Evolutionary conservation across 2,888 invertebrate genomes (phyloP), one percentile per base, ranked within the genome.

Genomic region (Psylliodes chrysocephalus): DNA sequence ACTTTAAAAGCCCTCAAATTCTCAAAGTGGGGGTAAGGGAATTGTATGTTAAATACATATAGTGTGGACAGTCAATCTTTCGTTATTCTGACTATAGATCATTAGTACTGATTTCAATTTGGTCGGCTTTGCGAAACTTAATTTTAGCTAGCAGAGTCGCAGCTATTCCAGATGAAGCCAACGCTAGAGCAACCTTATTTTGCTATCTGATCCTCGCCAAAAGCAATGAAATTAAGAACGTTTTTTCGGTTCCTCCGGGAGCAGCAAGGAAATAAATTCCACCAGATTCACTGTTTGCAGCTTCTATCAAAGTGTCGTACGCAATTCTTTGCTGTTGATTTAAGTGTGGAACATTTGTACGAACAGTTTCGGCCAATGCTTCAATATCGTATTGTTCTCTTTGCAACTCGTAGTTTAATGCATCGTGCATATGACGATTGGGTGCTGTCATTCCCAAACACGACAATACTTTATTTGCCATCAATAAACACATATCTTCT

Each of bases 231-330:
- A 61, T 56, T 12, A 64, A 25, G 35, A 57, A 61, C 15, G 61
- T 67, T 54, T 67, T 67, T 14, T 52, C 63, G 5, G 67, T 65
- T 5, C 63, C 62, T 12, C 64, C 63, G 0, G 64, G 63, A 56
- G 62, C 67, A 52, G 62, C 62, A 2, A 64, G 25, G 33, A 63
- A 63, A 7, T 47, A 63, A 17, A 66, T 22, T 33, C 47, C 25
- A 14, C 60, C 66, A 15, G 44, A n/a, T 30, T 35, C 47, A 12
- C 8, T 14, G 2, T 19, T 46, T 12, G 53, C 44, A 12, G 19
- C 49, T 14, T 28, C 40, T 14, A 66, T n/a, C 10, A 66, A 40
- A 14, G 19, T 10, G 0, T 52, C 15, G 25, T 56, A 60, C 6
- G 35, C 51, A 8, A 15, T 19, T 18, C n/a, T 51, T 49, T 66